Percentiles rank a stretch among this genome's conserved stretches.
Evolutionary conservation across 2,888 invertebrate species (phyloP).

Genomic region (Stenchaetothrips biformis): DNA sequence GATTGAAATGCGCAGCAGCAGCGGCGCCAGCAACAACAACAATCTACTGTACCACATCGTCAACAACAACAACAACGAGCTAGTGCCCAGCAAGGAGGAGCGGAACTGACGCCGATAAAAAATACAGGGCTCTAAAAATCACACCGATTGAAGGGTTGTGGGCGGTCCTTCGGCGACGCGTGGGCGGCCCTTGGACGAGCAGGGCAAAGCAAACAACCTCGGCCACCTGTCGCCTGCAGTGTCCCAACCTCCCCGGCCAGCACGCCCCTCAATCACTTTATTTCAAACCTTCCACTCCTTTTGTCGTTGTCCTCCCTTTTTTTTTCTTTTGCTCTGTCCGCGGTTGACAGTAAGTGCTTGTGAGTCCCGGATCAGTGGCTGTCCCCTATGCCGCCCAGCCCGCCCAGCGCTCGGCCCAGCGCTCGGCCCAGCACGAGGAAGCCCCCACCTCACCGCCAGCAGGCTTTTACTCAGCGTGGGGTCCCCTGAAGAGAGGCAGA

Average conservation of each 20-base stretch:
- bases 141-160: too few species aligned
- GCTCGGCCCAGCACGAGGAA: too few species aligned
- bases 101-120: too few species aligned
- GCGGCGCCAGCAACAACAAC: not conserved
- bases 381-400: too few species aligned
- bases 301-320: not conserved
- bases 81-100: too few species aligned
- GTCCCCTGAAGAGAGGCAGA: not conserved
- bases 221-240: too few species aligned
- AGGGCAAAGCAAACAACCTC: too few species aligned
- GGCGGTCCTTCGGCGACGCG: not conserved
- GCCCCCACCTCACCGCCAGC: not conserved
- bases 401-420: not conserved
- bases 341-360: constrained; percentile 14
- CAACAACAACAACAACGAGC: too few species aligned
- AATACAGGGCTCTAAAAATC: too few species aligned
- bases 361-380: not conserved
- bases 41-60: not conserved
- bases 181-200: too few species aligned
- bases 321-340: not conserved
- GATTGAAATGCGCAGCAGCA: not conserved
- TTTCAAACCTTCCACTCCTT: not conserved
- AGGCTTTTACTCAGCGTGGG: not conserved
- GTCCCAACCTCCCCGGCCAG: too few species aligned
- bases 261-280: not conserved